Evolutionary conservation across 2,888 invertebrate species (phyloP).

Genomic region (Lepidocyrtoides sp.): DNA sequence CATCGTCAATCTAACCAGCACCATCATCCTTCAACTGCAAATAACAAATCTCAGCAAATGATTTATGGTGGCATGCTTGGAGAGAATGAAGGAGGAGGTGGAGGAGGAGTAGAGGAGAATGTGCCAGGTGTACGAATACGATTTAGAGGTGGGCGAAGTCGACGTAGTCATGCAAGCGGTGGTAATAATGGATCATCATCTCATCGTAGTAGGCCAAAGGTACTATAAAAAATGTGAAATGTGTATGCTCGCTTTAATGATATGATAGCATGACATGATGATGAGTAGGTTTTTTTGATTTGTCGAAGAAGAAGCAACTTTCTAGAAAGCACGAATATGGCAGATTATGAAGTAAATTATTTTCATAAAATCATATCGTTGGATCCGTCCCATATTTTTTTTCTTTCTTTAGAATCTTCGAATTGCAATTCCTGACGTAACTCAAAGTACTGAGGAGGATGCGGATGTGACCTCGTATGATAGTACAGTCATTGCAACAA

Average conservation of each 20-base stretch:
- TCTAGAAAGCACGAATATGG: constrained; percentile 30
- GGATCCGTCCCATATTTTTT: neutral
- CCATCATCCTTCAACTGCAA: constrained; percentile 29
- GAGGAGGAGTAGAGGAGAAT: constrained; percentile 26
- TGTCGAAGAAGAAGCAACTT: constrained; percentile 1
- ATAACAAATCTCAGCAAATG: constrained; percentile 71
- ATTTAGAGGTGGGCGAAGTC: constrained; percentile 73
- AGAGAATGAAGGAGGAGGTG: constrained; percentile 58
- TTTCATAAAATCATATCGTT: neutral
- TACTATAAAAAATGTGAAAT: constrained; percentile 12
- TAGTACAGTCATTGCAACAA: neutral
- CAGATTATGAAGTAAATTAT: neutral
- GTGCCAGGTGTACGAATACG: constrained; percentile 73
- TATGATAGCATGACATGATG: constrained; percentile 1
- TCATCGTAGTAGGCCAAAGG: constrained; percentile 72
- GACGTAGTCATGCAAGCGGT: constrained; percentile 72
- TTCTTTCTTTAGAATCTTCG: constrained; percentile 61
- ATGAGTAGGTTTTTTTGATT: constrained; percentile 37
- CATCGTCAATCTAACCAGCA: neutral
- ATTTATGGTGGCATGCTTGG: constrained; percentile 57
- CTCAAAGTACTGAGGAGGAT: constrained; percentile 63
- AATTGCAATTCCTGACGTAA: constrained; percentile 71
- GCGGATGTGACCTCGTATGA: constrained; percentile 30
- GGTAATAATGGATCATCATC: constrained; percentile 70
- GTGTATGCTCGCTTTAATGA: constrained; percentile 23